Percentiles rank a stretch among this genome's conserved stretches.
phyloP scores from a whole-genome alignment of 2,113 vertebrate genomes.

The Furnarius figulus region DNA sequence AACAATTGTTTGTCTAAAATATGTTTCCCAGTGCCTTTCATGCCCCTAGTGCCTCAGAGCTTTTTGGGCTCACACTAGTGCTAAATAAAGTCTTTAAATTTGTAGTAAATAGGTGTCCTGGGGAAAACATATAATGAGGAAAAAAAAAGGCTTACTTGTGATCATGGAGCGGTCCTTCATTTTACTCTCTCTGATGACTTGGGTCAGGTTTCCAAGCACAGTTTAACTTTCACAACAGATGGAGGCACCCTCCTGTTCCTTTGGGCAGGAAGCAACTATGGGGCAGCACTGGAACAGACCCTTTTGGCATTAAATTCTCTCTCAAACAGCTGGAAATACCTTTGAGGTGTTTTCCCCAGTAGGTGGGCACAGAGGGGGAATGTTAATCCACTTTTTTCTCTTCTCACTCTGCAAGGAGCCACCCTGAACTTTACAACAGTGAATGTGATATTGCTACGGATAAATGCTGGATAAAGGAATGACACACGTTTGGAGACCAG shows the following conservation, averaged over 20 bases:
- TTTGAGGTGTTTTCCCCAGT: neutral
- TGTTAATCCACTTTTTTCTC: neutral
- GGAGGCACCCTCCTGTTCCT: neutral
- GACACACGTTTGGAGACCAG: neutral
- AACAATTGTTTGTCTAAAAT: neutral
- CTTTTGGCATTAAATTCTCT: neutral
- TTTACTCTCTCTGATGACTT: neutral
- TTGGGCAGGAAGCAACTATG: accelerated
- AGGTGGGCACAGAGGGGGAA: neutral
- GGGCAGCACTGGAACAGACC: neutral
- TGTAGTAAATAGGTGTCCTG: neutral
- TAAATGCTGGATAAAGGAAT: neutral
- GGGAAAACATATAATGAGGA: neutral
- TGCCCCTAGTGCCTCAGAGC: neutral
- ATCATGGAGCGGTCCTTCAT: neutral
- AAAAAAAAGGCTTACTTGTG: neutral
- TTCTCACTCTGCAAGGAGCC: neutral
- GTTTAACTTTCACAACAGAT: neutral
- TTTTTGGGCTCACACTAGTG: neutral
- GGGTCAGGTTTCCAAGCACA: neutral
- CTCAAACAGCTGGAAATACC: neutral
- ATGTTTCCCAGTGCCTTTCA: neutral
- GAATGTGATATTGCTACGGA: neutral
- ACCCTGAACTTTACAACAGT: neutral
- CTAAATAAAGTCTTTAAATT: neutral